A percentile compares a stretch with the other conserved stretches of the same genome.
These are phyloP conservation scores for Phorcus lineatus DNA, from an alignment of 2,888 invertebrate species.

Conservation along the genomic window DNA sequence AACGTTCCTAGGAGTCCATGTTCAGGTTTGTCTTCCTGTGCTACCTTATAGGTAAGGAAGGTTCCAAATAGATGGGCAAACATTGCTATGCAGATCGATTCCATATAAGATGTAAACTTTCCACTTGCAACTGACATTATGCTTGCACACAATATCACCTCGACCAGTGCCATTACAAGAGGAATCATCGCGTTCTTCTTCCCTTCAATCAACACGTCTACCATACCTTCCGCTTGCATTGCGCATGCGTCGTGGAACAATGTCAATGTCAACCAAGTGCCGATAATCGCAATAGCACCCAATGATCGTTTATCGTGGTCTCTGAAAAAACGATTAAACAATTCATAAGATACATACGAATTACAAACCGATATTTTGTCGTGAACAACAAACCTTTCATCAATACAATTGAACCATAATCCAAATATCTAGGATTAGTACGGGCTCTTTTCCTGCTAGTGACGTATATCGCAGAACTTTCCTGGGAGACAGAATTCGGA, in stretches of 20 bases:
- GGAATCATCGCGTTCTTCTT: not conserved
- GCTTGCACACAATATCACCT: not conserved
- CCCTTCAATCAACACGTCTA: not conserved
- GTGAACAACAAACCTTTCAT: too few species aligned
- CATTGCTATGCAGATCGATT: conserved; percentile 12
- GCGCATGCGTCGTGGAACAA: not conserved
- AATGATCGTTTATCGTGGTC: too few species aligned
- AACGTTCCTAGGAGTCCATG: not conserved
- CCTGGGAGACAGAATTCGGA: too few species aligned
- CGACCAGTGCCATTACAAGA: not conserved
- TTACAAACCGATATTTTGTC: too few species aligned
- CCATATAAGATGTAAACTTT: conserved; percentile 24
- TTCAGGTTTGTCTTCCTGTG: not conserved
- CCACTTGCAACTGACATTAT: conserved; percentile 5
- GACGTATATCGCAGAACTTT: too few species aligned
- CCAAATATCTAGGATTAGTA: too few species aligned
- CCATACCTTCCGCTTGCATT: not conserved
- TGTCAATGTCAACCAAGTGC: not conserved
- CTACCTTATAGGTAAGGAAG: conserved; percentile 15
- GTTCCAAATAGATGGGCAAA: conserved; percentile 2
- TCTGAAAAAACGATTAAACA: too few species aligned
- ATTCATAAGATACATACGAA: too few species aligned
- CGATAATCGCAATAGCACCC: not conserved
- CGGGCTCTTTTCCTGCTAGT: too few species aligned
- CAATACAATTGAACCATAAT: too few species aligned